Conservation (phyloP, 2,888 invertebrate genomes). For the Drosophila pseudotakahashii region DNA sequence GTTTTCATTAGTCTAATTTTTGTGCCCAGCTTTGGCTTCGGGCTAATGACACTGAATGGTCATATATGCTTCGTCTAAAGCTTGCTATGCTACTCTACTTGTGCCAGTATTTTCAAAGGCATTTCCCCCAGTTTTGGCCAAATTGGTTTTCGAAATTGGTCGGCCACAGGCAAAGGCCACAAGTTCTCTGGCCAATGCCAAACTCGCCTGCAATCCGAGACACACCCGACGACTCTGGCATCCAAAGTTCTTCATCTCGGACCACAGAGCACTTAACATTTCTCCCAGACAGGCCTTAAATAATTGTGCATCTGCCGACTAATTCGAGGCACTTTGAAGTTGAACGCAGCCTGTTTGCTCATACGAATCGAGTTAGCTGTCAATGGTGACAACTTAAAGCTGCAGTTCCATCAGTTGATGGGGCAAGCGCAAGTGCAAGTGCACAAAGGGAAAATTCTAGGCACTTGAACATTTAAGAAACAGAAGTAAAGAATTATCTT, state of each 20-base stretch:
- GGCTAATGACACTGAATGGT: slow-evolving; percentile 41
- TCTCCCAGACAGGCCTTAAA: slow-evolving; percentile 37
- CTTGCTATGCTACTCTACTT: neutral
- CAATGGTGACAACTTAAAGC: slow-evolving; percentile 36
- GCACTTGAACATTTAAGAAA: neutral
- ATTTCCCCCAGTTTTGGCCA: slow-evolving; percentile 33
- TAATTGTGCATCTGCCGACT: slow-evolving; percentile 38
- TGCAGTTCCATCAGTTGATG: slow-evolving; percentile 14
- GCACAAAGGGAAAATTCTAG: neutral
- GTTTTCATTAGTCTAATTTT: slow-evolving; percentile 76
- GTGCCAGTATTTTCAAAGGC: slow-evolving; percentile 19
- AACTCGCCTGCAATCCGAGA: slow-evolving; percentile 24
- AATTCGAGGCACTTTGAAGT: slow-evolving; percentile 41
- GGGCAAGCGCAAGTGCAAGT: neutral
- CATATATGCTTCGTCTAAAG: slow-evolving; percentile 8
- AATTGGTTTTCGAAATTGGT: slow-evolving; percentile 50
- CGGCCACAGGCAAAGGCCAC: slow-evolving; percentile 53
- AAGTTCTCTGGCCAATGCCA: slow-evolving; percentile 33
- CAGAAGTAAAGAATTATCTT: too few relatives aligned
- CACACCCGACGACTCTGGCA: slow-evolving; percentile 15
- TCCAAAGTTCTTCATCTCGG: slow-evolving; percentile 24
- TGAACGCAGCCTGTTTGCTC: slow-evolving; percentile 23
- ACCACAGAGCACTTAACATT: slow-evolving; percentile 52
- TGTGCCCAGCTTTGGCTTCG: slow-evolving; percentile 23
- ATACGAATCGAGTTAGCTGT: slow-evolving; percentile 16